Percentiles rank a stretch among this genome's conserved stretches.
Conservation (phyloP, 2,888 invertebrate genomes). For the Phengaris alcon region DNA sequence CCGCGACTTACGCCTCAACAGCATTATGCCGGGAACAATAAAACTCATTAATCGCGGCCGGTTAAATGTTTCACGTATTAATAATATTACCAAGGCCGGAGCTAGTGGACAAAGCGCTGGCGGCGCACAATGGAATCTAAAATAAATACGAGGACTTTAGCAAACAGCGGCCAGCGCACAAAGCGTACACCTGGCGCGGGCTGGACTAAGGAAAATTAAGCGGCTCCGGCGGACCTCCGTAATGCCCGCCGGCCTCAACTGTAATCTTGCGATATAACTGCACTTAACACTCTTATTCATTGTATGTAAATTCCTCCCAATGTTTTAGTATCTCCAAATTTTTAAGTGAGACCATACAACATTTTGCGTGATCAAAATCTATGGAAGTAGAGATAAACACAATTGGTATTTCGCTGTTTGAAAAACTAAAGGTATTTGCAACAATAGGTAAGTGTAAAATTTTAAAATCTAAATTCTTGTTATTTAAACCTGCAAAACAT, state of each 20-base stretch:
- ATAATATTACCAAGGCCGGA: conserved; percentile 77
- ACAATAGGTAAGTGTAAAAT: too few species aligned
- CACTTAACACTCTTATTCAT: conserved; percentile 4
- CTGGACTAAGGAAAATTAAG: conserved; percentile 64
- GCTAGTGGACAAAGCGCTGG: conserved; percentile 73
- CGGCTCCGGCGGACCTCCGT: conserved; percentile 59
- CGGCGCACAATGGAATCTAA: conserved; percentile 74
- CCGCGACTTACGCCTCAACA: not conserved
- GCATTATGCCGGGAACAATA: conserved; percentile 61
- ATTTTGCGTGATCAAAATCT: not conserved
- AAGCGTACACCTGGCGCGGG: conserved; percentile 68
- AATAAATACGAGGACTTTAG: conserved; percentile 77
- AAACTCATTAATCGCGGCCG: conserved; percentile 75
- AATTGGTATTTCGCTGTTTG: too few species aligned
- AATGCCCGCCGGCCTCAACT: conserved; percentile 49
- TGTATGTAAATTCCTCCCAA: not conserved
- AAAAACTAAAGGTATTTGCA: too few species aligned
- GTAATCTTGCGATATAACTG: conserved; percentile 17
- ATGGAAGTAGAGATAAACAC: not conserved
- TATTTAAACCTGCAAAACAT: too few species aligned
- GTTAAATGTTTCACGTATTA: conserved; percentile 78
- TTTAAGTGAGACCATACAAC: not conserved
- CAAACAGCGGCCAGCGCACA: conserved; percentile 64
- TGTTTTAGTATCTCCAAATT: not conserved
- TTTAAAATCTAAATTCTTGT: too few species aligned